Base-by-base conservation (phyloP, 2,888 invertebrate genomes). In the Eupithecia abbreviata region DNA sequence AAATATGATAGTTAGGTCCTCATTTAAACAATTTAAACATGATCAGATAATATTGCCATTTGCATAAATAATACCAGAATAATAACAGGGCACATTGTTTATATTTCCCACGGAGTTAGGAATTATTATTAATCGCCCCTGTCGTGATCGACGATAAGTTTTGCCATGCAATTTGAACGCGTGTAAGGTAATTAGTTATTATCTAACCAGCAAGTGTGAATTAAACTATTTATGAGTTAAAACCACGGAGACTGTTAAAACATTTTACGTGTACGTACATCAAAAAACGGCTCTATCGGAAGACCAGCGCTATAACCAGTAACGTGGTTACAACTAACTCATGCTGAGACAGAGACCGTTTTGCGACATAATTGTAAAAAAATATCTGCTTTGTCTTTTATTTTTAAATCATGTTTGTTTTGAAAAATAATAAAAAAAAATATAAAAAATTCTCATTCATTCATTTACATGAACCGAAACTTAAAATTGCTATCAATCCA, bases 11-110 rank as follows among this genome's bases (percentile, higher is more conserved):
- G 4, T 4, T 10, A 65, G 49, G 49, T 70, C 45, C 65, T 71
- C 42, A 74, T 70, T 72, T 70, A 71, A 71, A 72, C 65, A 76
- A 65, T 71, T 75, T 71, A 67, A 49, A 69, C 42, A 72, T 49
- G 72, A 74, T 76, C 72, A 72, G 76, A 78, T 78, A 75, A 30
- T 30, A 30, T 62, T 62, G 62, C 62, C 62, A 62, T 62, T 30
- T 62, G 62, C 62, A 62, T 62, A 62, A 58, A 62, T 58, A 58
- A 58, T 30, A 62, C 58, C 18, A 30, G 30, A 30, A 62, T 62
- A 62, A 62, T 79, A 66, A 71, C 75, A 43, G 47, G 55, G n/a
- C 69, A 65, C 73, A 82, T 80, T 82, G 79, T 77, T 75, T 78
- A 45, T 41, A 42, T 72, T 80, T 82, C 76, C 75, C 82, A 78